A percentile compares a stretch with the other conserved stretches of the same genome.
These are phyloP conservation scores for Rhinogobius similis DNA, from an alignment of 2,113 vertebrate genomes.

Conservation along the genomic window DNA sequence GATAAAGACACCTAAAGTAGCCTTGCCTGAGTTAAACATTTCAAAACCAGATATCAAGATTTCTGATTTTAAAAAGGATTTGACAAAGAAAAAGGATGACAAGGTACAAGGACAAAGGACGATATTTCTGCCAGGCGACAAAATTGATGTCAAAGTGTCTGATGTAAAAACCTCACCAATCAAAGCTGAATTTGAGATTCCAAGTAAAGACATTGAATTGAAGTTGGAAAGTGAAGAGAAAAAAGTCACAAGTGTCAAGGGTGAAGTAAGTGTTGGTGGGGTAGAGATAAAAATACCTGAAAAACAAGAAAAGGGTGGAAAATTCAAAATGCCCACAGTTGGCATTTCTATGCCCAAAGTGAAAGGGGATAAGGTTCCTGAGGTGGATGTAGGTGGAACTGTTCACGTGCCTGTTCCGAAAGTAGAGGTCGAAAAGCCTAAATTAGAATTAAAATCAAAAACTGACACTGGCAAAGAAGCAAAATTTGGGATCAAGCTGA, in stretches of 20 bases:
- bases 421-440: conserved; percentile 30
- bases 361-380: conserved; percentile 16
- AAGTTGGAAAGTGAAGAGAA: conserved; percentile 23
- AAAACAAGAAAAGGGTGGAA: conserved; percentile 39
- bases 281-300: conserved; percentile 23
- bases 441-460: conserved; percentile 21
- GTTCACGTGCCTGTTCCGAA: too few species aligned
- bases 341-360: conserved; percentile 37
- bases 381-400: conserved; percentile 17
- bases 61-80: conserved; percentile 55
- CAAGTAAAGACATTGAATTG: conserved; percentile 19
- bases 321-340: conserved; percentile 59
- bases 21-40: conserved; percentile 52
- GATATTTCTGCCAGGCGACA: conserved; percentile 30
- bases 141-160: conserved; percentile 4
- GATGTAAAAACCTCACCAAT: conserved; percentile 39
- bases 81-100: conserved; percentile 44
- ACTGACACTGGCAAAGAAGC: conserved; percentile 16
- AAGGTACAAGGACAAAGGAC: conserved; percentile 27
- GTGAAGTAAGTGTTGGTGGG: conserved; percentile 17
- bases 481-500: conserved; percentile 28
- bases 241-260: conserved; percentile 10
- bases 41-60: conserved; percentile 60
- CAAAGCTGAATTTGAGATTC: not conserved
- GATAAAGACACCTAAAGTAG: conserved; percentile 55